Evolutionary conservation across 2,797 vertebrate species (phyloP), one percentile per base, ranked within the genome.

Genomic region (Choloepus didactylus): DNA sequence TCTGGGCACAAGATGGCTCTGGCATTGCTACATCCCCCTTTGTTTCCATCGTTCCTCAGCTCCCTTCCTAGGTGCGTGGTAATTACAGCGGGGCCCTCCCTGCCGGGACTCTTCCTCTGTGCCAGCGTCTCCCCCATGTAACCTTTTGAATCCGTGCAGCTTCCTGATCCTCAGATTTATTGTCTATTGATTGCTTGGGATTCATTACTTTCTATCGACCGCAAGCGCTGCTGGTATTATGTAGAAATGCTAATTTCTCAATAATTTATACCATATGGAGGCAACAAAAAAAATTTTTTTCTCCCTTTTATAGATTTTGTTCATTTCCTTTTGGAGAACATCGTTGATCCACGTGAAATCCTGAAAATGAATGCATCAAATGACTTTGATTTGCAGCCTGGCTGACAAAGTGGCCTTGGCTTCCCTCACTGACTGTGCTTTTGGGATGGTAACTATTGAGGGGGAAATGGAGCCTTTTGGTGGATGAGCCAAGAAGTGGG

Each of bases 351-450:
- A 95, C 67, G 11, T 86, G 91, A 66, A 90, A 79, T 94, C 81
- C 14, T 8, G 2, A 95, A 83, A 96, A 92, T 86, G 76, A 89
- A 94, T 70, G 35, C 69, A 46, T 97, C 96, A 92, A 93, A 96
- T 82, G 44, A 94, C 90, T 97, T 91, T 94, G 94, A 96, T 97
- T 95, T 96, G 90, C 54, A 79, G 92, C 69, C 72, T 14, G 41
- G 73, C 87, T 3, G 12, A 67, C 54, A 91, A 56, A 16, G 21
- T 9, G 23, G 92, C 93, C 92, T 88, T 79, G 85, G 92, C 69
- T 96, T 79, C 6, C 5, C 49, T 94, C 81, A 6, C 29, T 87
- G 82, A 83, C 46, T 87, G 27, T 15, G 41, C 25, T 90, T 93
- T 95, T 14, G 2, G 59, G 38, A 75, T 29, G 31, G 46, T 70